phyloP scores from a whole-genome alignment of 53 echinoderm and acorn worm species.

The Temnopleurus reevesii region DNA sequence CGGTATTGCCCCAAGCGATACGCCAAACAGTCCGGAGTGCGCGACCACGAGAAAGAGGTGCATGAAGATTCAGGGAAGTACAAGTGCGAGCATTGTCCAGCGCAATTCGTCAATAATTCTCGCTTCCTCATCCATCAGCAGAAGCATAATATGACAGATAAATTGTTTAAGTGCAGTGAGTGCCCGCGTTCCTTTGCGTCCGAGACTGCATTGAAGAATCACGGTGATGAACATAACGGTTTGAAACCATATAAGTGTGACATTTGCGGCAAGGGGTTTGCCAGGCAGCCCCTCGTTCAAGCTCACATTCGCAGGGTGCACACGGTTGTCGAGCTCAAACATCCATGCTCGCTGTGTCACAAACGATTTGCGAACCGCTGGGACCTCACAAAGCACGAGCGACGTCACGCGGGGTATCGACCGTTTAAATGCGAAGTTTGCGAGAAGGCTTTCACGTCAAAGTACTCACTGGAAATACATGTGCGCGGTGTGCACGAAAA shows the following conservation, averaged over 20 bases:
- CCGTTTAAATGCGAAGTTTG: not conserved
- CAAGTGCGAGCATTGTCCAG: not conserved
- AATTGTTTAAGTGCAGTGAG: not conserved
- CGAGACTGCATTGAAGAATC: not conserved
- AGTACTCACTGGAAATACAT: not conserved
- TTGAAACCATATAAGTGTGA: not conserved
- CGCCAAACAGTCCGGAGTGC: too few species aligned
- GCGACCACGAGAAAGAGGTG: not conserved
- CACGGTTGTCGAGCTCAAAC: not conserved
- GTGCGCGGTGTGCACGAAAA: not conserved
- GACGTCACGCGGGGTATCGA: not conserved
- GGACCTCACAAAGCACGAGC: not conserved
- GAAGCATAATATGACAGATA: not conserved
- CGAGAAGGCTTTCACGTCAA: not conserved
- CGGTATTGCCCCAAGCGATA: not conserved
- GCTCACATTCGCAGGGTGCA: not conserved
- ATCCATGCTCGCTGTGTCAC: not conserved
- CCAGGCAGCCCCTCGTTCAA: not conserved
- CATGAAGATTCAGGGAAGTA: not conserved
- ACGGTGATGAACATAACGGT: not conserved
- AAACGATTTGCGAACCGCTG: not conserved
- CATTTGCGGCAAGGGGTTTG: not conserved
- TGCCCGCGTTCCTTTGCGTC: not conserved
- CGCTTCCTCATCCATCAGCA: not conserved
- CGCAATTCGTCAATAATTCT: not conserved